These are phyloP conservation scores for Leptinotarsa undecemlineata DNA, from an alignment of 1,140 invertebrate genomes.

Conservation along the genomic window DNA sequence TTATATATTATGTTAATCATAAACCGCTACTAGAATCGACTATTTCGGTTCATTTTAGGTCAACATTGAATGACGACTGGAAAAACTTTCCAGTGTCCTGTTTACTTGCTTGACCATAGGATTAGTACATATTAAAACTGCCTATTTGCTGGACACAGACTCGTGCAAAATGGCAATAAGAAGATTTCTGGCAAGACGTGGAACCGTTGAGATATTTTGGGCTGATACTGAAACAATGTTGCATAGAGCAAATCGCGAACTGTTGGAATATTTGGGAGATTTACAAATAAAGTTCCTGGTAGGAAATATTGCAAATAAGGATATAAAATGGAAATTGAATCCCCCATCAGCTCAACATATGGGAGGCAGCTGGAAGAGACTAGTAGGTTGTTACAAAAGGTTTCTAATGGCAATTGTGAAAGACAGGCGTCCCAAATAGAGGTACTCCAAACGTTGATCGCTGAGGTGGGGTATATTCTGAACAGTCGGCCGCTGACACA, in stretches of 20 bases:
- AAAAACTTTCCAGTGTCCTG: neutral
- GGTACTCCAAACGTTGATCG: neutral
- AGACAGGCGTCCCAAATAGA: neutral
- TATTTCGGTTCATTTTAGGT: neutral
- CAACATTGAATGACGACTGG: neutral
- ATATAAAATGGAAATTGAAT: neutral
- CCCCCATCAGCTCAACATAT: neutral
- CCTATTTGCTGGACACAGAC: neutral
- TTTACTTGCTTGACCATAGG: neutral
- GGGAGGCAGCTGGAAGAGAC: constrained; percentile 6
- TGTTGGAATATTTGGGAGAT: neutral
- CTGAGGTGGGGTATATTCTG: neutral
- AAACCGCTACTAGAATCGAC: neutral
- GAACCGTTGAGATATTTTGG: neutral
- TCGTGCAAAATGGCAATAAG: constrained; percentile 9
- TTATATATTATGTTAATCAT: too few species aligned
- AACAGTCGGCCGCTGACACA: constrained; percentile 1
- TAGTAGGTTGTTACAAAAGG: neutral
- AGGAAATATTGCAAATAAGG: neutral
- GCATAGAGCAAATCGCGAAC: neutral
- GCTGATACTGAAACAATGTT: neutral
- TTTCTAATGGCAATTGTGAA: neutral
- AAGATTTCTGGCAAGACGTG: neutral
- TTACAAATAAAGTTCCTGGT: neutral
- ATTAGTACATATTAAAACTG: neutral